Conservation (phyloP, 2,113 vertebrate genomes). For the Sturnus vulgaris region DNA sequence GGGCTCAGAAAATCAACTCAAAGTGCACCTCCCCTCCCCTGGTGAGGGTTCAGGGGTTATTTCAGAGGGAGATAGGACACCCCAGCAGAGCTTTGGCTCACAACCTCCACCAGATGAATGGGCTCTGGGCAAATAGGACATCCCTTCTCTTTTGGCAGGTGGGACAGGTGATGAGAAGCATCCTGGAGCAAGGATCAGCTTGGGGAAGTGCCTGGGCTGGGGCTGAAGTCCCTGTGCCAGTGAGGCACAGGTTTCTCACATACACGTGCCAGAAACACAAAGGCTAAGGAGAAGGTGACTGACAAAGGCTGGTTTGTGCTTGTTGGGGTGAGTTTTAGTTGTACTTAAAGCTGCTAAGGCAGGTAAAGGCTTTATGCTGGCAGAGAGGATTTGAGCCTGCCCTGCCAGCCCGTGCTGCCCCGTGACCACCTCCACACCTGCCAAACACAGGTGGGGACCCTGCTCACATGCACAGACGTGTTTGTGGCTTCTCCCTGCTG, state of each 20-base stretch:
- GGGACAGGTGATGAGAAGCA: background rate
- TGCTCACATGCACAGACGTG: too few relatives aligned
- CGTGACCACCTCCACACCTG: background rate
- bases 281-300: background rate
- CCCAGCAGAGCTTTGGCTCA: background rate
- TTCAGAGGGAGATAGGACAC: background rate
- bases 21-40: background rate
- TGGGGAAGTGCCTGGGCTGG: background rate
- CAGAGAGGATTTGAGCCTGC: slow-evolving; percentile 26
- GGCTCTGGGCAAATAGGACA: background rate
- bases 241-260: background rate
- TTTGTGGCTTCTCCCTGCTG: background rate
- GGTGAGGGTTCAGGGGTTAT: background rate
- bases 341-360: slow-evolving; percentile 5
- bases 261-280: background rate
- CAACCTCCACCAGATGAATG: background rate
- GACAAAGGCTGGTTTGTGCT: background rate
- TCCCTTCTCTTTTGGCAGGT: background rate
- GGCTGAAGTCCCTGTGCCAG: background rate
- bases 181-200: background rate
- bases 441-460: background rate
- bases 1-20: background rate
- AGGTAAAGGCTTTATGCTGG: slow-evolving; percentile 16
- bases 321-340: background rate
- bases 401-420: background rate